phyloP scores from a whole-genome alignment of 2,888 invertebrate species.

The Isotomurus palustris region DNA sequence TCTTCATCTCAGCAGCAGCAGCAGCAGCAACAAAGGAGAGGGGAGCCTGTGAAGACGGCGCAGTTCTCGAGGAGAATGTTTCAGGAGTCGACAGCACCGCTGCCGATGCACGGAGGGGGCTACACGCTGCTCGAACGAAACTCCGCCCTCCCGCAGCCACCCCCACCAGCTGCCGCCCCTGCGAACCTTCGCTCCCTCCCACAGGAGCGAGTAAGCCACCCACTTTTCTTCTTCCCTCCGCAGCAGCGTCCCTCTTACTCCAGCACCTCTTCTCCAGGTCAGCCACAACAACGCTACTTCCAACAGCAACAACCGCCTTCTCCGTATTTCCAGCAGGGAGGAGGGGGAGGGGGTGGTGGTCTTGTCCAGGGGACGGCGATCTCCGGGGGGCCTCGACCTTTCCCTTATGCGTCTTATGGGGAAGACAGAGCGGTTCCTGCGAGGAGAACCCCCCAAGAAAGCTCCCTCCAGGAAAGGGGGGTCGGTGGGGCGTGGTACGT shows the following conservation, averaged over 20 bases:
- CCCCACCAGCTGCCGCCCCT: background rate
- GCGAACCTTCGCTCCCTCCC: background rate
- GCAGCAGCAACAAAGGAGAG: background rate
- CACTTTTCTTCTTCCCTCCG: too few species aligned
- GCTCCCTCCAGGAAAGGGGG: background rate
- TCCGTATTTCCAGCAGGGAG: too few species aligned
- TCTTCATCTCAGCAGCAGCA: background rate
- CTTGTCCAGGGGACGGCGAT: conserved; percentile 6
- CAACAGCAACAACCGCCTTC: background rate
- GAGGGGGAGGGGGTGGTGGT: too few species aligned
- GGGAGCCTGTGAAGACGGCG: background rate
- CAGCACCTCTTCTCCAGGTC: too few species aligned
- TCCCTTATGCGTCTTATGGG: conserved; percentile 9
- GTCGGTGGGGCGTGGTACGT: background rate
- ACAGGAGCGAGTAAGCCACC: background rate
- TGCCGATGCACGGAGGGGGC: background rate
- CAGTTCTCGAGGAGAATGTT: background rate
- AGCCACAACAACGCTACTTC: too few species aligned
- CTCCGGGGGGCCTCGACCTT: conserved; percentile 7
- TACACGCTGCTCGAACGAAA: background rate
- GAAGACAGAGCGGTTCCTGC: background rate
- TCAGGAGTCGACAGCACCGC: background rate
- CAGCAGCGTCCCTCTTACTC: too few species aligned
- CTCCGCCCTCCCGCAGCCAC: background rate
- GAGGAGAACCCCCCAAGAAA: background rate